Evolutionary conservation across 2,113 vertebrate genomes (phyloP), one percentile per base, ranked within the genome.

Genomic region (Paramisgurnus dabryanus): DNA sequence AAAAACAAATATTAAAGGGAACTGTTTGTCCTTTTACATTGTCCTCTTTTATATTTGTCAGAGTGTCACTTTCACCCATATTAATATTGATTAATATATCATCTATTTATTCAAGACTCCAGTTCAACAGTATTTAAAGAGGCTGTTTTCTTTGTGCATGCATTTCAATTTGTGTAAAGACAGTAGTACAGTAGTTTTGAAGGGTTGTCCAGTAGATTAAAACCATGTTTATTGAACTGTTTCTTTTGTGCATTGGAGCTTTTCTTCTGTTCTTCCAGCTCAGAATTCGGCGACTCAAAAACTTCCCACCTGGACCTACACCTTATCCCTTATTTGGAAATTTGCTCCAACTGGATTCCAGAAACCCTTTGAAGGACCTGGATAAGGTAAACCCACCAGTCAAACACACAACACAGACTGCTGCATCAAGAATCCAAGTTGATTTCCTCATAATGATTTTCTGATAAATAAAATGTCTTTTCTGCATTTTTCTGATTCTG

Each of bases 241-340:
- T 53, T 76, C 17, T 80, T 7, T 45, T 80, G 60, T 80, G 57
- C 13, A n/a, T 80, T 2, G 69, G 68, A 66, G 61, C 41, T 66
- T 65, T 80, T 53, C 43, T 67, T 40, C 18, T 80, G 12, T 66
- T 22, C 58, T 7, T 80, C 4, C 47, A 60, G 15, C 34, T 76
- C 15, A 57, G 72, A 41, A 64, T 76, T 50, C 40, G 12, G 50
- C 49, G 47, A 49, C 82, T 66, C 15, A 71, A 68, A 39, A 72
- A 77, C 49, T 76, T 70, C n/a, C 57, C 78, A 3, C 58, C 73
- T 63, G 67, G 74, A 70, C 73, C 61, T 5, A n/a, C 8, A 12
- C 61, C 71, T 50, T 13, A 72, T 55, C 47, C 41, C 3, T n/a
- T 77, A n/a, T 76, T 80, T 57, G 82, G 82, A 7, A 84, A 77